Conservation (phyloP, 2,888 invertebrate species). For the Tetragonisca angustula region DNA sequence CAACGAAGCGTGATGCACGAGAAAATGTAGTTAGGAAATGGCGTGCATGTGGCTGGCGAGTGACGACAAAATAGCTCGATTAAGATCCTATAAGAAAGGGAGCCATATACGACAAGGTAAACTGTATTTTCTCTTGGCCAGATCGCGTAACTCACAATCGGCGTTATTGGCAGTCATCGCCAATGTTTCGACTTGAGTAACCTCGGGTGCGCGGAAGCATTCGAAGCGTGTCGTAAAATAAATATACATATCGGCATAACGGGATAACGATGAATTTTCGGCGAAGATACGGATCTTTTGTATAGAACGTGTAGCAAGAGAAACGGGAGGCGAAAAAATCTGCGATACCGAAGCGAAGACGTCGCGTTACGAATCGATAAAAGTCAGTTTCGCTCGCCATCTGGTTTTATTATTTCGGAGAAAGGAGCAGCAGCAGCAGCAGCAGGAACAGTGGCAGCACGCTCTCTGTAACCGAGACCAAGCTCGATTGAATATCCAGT, state of each 20-base stretch:
- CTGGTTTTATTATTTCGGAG: constrained; percentile 24
- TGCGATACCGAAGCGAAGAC: not conserved
- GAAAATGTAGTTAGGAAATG: constrained; percentile 32
- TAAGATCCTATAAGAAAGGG: constrained; percentile 36
- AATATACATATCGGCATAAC: not conserved
- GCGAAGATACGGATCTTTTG: not conserved
- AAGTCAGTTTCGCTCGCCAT: constrained; percentile 16
- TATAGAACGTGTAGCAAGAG: not conserved
- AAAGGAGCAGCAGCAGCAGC: not conserved
- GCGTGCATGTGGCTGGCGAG: constrained; percentile 16
- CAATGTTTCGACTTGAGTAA: constrained; percentile 7
- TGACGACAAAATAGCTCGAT: constrained; percentile 51
- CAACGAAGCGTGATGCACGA: constrained; percentile 5
- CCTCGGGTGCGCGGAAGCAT: constrained; percentile 33
- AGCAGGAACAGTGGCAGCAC: not conserved
- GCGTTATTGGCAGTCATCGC: constrained; percentile 56
- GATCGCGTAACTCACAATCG: not conserved
- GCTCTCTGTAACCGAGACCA: not conserved
- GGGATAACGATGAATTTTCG: constrained; percentile 20
- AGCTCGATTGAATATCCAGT: constrained; percentile 45
- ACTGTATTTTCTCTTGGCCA: constrained; percentile 9
- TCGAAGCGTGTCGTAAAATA: constrained; percentile 29
- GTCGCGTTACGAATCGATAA: constrained; percentile 12
- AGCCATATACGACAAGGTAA: constrained; percentile 18
- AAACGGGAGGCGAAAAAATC: not conserved